phyloP scores from a whole-genome alignment of 2,797 vertebrate species.

The Sphaeramia orbicularis region DNA sequence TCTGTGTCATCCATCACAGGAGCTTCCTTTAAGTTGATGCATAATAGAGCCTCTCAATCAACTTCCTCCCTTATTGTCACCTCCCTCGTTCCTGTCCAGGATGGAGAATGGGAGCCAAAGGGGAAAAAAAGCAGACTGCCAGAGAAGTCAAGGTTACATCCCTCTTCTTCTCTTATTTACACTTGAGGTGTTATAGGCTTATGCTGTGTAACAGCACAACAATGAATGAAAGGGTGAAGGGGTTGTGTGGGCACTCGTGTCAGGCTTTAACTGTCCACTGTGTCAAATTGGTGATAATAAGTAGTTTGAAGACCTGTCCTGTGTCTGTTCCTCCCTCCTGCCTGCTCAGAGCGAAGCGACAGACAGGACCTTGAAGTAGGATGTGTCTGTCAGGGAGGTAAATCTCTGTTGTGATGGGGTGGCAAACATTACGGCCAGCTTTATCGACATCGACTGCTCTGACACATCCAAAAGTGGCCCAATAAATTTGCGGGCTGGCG shows the following conservation, averaged over 20 bases:
- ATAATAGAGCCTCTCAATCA: conserved; percentile 99
- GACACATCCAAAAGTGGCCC: conserved; percentile 83
- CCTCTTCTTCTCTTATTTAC: conserved; percentile 93
- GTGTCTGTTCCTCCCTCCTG: conserved; percentile 29
- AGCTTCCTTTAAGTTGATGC: conserved; percentile 99
- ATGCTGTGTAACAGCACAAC: conserved; percentile 70
- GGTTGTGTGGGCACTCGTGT: conserved; percentile 53
- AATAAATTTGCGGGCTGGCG: conserved; percentile 76
- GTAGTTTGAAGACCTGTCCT: conserved; percentile 81
- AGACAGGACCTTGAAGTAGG: conserved; percentile 86
- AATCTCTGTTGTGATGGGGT: conserved; percentile 82
- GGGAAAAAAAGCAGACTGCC: conserved; percentile 65
- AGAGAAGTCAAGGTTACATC: conserved; percentile 94
- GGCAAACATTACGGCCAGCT: conserved; percentile 87
- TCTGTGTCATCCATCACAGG: conserved; percentile 96
- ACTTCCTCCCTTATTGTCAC: conserved; percentile 94
- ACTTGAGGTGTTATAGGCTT: conserved; percentile 83
- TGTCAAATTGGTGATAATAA: conserved; percentile 91
- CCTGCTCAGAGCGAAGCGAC: conserved; percentile 34
- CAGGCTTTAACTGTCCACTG: conserved; percentile 80
- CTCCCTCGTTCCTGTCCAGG: conserved; percentile 76
- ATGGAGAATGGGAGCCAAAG: conserved; percentile 50
- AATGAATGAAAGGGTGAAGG: conserved; percentile 66
- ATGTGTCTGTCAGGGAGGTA: conserved; percentile 83
- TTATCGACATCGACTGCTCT: conserved; percentile 86